Conservation (phyloP, 2,888 invertebrate genomes). For the Synanthedon andrenaeformis region DNA sequence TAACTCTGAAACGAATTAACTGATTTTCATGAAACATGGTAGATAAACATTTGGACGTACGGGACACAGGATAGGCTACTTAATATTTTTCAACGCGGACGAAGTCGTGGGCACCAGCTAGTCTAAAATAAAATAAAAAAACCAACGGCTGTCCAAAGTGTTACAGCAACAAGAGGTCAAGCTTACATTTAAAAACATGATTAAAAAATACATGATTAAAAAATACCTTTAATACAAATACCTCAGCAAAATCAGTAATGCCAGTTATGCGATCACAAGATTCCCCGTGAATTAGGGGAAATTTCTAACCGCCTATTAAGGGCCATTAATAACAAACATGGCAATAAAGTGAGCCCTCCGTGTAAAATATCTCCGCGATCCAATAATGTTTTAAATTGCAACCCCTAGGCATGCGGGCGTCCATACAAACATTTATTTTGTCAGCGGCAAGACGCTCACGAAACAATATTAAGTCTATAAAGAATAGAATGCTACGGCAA, state of each 20-base stretch:
- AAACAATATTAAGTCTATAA: constrained; percentile 54
- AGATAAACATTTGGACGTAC: no score
- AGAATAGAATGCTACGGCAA: constrained; percentile 28
- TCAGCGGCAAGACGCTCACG: constrained; percentile 29
- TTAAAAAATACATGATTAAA: no score
- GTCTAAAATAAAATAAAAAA: no score
- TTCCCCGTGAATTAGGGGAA: not conserved
- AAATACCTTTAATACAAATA: no score
- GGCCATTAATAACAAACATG: constrained; percentile 33
- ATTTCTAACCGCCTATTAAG: constrained; percentile 4
- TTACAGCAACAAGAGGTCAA: no score
- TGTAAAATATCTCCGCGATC: constrained; percentile 38
- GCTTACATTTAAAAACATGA: no score
- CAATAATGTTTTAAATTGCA: constrained; percentile 42
- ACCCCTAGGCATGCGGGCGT: constrained; percentile 19
- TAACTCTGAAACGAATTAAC: no score
- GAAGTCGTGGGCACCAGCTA: no score
- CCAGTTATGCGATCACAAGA: not conserved
- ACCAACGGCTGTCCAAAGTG: no score
- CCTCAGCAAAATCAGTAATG: not conserved
- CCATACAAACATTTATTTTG: constrained; percentile 50
- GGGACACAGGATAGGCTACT: no score
- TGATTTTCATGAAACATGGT: no score
- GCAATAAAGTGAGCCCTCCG: constrained; percentile 27
- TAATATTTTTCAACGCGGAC: no score